A percentile compares a stretch with the other conserved stretches of the same genome.
Conservation (phyloP, 1,140 invertebrate genomes). For the Cydia strobilella region DNA sequence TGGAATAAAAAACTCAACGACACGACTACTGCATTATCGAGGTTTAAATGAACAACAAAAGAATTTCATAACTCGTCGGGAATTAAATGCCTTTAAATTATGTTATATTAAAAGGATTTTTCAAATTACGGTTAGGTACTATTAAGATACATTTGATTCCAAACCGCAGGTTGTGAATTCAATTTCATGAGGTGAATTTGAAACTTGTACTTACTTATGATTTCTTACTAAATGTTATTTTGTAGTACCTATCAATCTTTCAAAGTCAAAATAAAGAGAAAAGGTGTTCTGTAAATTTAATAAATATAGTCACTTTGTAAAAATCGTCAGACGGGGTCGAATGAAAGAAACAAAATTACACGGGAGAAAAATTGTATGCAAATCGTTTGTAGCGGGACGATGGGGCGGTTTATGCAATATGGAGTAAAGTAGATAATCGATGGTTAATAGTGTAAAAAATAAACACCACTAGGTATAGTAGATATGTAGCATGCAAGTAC, state of each 20-base stretch:
- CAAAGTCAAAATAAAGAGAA: neutral
- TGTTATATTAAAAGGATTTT: neutral
- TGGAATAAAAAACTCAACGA: slow-evolving; percentile 29
- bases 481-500: neutral
- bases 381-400: slow-evolving; percentile 43
- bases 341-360: slow-evolving; percentile 44
- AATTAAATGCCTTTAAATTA: slow-evolving; percentile 10
- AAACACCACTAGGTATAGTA: neutral
- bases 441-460: neutral
- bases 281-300: slow-evolving; percentile 31
- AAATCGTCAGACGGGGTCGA: slow-evolving; percentile 39
- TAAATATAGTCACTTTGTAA: slow-evolving; percentile 36
- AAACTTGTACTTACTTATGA: too few species aligned
- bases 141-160: neutral
- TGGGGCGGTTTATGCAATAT: slow-evolving; percentile 41
- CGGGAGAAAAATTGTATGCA: slow-evolving; percentile 57
- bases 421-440: neutral
- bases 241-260: neutral
- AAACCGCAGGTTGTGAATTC: neutral
- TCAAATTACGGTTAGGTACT: neutral
- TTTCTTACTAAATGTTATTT: neutral
- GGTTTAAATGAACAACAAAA: slow-evolving; percentile 24
- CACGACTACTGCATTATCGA: slow-evolving; percentile 31
- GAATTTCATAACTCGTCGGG: slow-evolving; percentile 17
- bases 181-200: too few species aligned